Base-by-base conservation (phyloP, 1,140 invertebrate genomes). In the Antheraea mylitta region DNA sequence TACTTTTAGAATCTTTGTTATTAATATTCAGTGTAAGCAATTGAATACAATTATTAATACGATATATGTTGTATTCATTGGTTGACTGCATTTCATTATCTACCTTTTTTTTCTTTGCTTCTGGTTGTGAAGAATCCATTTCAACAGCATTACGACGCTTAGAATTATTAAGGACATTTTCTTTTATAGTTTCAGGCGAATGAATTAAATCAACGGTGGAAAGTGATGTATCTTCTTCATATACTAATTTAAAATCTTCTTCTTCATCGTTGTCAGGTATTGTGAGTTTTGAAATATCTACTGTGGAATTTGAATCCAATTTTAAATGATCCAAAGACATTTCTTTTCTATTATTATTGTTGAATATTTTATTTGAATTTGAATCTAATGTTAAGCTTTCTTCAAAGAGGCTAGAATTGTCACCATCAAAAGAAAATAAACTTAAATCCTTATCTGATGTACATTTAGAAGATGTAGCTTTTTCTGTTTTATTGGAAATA, bases 321-420 rank as follows among this genome's bases (percentile, higher is more conserved):
- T 73, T 75, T 58, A 72, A 38, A 69, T 67, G 74, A 72, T 82
- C 73, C 16, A 60, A 58, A 67, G 62, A 74, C 36, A 48, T 67
- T 22, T 78, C 67, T 68, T 69, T 79, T 8, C 61, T 63, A 22
- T 67, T 18, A 62, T 76, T 68, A 53, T 63, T 74, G 69, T 85
- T 73, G 30, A 83, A 71, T 58, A 87, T 72, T 67, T 81, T 85
- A 68, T 76, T 81, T 65, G 87, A 77, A 71, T 86, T 77, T 58
- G 79, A 77, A 76, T 92, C 82, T 65, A 88, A 58, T 67, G 82
- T 78, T 36, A 92, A 81, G 69, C 81, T 89, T 65, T 94, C 94
- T 77, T 94, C 93, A 75, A 95, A 93, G 38, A 94, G 84, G 78
- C 83, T 89, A 16, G 85, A 81, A 81, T 81, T 87, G 68, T 90